Evolutionary conservation across 2,888 invertebrate species (phyloP).

Genomic region (Rhagophthalmus giganteus): DNA sequence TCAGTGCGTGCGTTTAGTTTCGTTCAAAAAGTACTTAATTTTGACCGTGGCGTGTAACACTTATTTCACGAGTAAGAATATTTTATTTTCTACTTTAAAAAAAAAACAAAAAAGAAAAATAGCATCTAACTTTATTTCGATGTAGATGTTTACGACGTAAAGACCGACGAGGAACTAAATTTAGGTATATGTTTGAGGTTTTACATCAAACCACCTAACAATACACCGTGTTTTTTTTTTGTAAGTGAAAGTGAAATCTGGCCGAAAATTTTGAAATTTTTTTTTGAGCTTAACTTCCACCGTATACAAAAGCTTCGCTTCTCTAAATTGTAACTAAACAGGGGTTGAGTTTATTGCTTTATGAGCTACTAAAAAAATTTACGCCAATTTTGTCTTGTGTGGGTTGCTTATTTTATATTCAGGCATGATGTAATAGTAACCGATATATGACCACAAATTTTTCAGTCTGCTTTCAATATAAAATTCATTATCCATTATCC

Average conservation of each 20-base stretch:
- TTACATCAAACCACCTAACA: conserved; percentile 26
- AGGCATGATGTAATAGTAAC: conserved; percentile 40
- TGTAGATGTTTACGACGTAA: conserved; percentile 17
- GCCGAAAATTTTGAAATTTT: conserved; percentile 12
- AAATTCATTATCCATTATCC: no score
- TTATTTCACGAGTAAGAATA: conserved; percentile 17
- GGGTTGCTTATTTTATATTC: conserved; percentile 37
- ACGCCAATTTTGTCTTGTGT: conserved; percentile 24
- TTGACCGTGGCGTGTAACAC: conserved; percentile 1
- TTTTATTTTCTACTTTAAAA: conserved; percentile 14
- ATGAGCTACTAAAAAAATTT: conserved; percentile 31
- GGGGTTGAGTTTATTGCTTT: conserved; percentile 36
- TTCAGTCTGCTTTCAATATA: no score
- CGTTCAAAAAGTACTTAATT: no score
- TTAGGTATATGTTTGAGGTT: conserved; percentile 21
- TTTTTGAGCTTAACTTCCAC: conserved; percentile 7
- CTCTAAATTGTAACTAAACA: conserved; percentile 7
- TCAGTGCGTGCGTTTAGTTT: conserved; percentile 27
- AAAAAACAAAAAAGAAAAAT: no score
- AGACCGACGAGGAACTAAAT: conserved; percentile 21
- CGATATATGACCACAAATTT: no score
- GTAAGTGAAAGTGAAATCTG: conserved; percentile 23
- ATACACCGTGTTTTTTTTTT: conserved; percentile 14
- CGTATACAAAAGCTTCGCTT: conserved; percentile 4
- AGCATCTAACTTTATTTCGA: no score